Evolutionary conservation across 2,113 vertebrate genomes (phyloP).

Genomic region (Erpornis zantholeuca): DNA sequence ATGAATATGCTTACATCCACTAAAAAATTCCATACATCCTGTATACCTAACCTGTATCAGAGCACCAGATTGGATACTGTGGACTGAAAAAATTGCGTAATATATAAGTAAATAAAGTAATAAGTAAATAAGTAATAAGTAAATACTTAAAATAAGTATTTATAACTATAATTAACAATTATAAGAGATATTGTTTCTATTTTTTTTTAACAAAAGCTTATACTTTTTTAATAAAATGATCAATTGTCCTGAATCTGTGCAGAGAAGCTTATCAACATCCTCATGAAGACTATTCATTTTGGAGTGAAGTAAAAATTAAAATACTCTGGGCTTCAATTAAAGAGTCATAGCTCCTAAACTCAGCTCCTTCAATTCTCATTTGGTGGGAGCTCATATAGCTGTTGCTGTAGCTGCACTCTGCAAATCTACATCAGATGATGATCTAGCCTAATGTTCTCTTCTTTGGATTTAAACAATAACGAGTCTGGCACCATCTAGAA

Average conservation of each 20-base stretch:
- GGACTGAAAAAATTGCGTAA: background rate
- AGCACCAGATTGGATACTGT: background rate
- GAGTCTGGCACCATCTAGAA: background rate
- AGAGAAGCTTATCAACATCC: background rate
- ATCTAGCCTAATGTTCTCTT: background rate
- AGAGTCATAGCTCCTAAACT: background rate
- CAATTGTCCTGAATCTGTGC: background rate
- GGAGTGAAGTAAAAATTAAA: background rate
- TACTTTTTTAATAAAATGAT: background rate
- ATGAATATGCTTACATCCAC: background rate
- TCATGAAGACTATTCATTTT: background rate
- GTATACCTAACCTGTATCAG: background rate
- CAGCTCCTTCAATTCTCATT: background rate
- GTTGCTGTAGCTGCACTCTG: rapidly evolving
- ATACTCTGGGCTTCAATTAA: background rate
- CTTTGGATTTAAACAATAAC: background rate
- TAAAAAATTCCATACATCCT: background rate
- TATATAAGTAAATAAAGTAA: too few species aligned
- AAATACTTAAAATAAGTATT: too few species aligned
- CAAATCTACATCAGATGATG: background rate
- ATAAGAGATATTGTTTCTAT: background rate
- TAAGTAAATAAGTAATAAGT: too few species aligned
- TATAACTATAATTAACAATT: background rate
- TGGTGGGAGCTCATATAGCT: background rate
- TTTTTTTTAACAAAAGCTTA: background rate